Base-by-base conservation (phyloP, 2,113 vertebrate species). In the Clupea harengus region DNA sequence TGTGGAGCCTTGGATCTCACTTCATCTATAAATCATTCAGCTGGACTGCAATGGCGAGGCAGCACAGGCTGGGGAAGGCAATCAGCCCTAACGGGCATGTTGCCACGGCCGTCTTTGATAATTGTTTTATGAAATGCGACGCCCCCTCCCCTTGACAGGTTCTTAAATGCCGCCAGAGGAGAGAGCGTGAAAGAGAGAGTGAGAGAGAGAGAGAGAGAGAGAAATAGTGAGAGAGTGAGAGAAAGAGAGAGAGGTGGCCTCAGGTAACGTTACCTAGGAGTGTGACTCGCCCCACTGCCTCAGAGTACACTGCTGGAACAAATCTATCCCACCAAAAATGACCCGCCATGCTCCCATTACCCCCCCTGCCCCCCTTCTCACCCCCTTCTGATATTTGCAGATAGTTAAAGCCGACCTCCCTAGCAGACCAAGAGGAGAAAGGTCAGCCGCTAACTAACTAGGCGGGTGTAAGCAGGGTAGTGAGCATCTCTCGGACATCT, bases 21-120 rank as follows among this genome's bases (percentile, higher is more conserved):
- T 92, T 94, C 82, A 93, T 94, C 89, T 92, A 93, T 93, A 93
- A 95, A 93, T 93, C 92, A 93, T 92, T 88, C 80, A 89, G 89
- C 92, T 82, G 2, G 90, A 85, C 85, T 81, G 85, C 83, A 87
- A 89, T 90, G 67, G 81, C 81, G 83, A 81, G 81, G 80, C 81
- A 75, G 81, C 85, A 67, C 75, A 72, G 75, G 81, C 84, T 0
- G 32, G 64, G 80, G 80, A 92, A 84, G 4, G 84, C 86, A 87
- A 91, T 92, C 91, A 88, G 87, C 78, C 81, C 87, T 90, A 86
- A 87, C 85, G 88, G 87, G 89, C 86, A 86, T 85, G 88, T 88
- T 89, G 87, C 83, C 50, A 83, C 45, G 83, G 84, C 86, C 86
- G 90, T 89, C 90, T 89, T 64, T 86, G 85, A 90, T 92, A 92